Base-by-base conservation (phyloP, 1,140 invertebrate genomes). In the Diuraphis noxia region DNA sequence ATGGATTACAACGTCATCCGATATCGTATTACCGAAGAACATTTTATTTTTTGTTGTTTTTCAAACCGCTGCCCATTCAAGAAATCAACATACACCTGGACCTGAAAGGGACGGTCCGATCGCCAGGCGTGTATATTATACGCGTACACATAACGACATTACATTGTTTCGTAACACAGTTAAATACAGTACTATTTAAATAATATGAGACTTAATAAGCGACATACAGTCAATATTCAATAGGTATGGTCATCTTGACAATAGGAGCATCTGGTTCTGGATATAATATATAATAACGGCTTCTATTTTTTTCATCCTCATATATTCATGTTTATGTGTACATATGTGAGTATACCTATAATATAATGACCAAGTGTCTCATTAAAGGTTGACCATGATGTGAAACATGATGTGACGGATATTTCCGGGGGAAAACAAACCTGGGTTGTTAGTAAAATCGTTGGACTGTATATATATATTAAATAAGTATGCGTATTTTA, bases 121-220 rank as follows among this genome's bases (percentile, higher is more conserved):
- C 63, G 36, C 36, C 85, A 52, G n/a, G n/a, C n/a, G 43, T 43
- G 40, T 40, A 89, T 34, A 41, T 41, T 9, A 38, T 77, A 41
- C 63, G 43, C 10, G n/a, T 90, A 79, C 34, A 3, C 36, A 90
- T 91, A 91, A 91, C 77, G 77, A 91, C 43, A 49, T 91, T 91
- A 91, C 36, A 91, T 91, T 91, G 89, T 91, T 91, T 81, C 89
- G 72, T 77, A 30, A 91, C 36, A 38, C 86, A 52, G 49, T 63
- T 63, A 63, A 63, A 63, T 88, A 88, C 25, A 89, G 88, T 36
- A 46, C 41, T 90, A 91, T 36, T 36, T 88, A 63, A 36, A 63
- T 90, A 46, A 43, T 82, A 49, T 52, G 89, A 81, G 38, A 91
- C 89, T 91, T 91, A 91, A 91, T 91, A 91, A 91, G 89, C 77